Evolutionary conservation across 2,113 vertebrate species (phyloP), one percentile per base, ranked within the genome.

Genomic region (Triplophysa siluroides): DNA sequence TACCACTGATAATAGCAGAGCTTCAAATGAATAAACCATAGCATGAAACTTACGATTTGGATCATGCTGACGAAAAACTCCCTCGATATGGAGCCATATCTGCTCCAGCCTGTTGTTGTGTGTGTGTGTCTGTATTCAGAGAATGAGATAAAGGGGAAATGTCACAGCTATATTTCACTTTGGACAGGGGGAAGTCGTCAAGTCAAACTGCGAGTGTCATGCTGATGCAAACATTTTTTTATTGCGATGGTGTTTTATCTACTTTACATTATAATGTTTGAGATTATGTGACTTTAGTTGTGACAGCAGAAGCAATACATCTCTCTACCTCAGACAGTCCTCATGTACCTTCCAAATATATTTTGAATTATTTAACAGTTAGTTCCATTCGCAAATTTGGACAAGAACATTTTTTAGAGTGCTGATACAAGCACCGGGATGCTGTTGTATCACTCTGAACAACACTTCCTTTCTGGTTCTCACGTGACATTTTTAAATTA

Each of bases 1-100:
- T 69, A 63, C 77, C 84, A 86, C 82, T 83, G 80, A 58, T 71
- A 67, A 78, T 64, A 11, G 65, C 83, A 81, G 81, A 82, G 80
- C 60, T 84, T 63, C 86, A 86, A 90, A 89, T 87, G 84, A 87
- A 88, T 81, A 83, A 91, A 89, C 52, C 24, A 60, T 71, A 56
- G 85, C 72, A 64, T 86, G 80, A 61, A 66, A 76, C 78, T 81
- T 52, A 70, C 61, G 24, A 56, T 26, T 69, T 61, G 60, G 66
- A 45, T 70, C 19, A 10, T 0, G 47, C 38, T 65, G 71, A 45
- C 18, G 33, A 66, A 69, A 76, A 69, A 60, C 6, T n/a, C 50
- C 61, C 60, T 29, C 41, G 41, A 61, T 56, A 7, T 43, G 38
- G 52, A 23, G 65, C 3, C 56, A 19, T 58, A 75, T 84, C 79